These are phyloP conservation scores for Margarornis squamiger DNA, from an alignment of 2,797 vertebrate species.

Conservation along the genomic window DNA sequence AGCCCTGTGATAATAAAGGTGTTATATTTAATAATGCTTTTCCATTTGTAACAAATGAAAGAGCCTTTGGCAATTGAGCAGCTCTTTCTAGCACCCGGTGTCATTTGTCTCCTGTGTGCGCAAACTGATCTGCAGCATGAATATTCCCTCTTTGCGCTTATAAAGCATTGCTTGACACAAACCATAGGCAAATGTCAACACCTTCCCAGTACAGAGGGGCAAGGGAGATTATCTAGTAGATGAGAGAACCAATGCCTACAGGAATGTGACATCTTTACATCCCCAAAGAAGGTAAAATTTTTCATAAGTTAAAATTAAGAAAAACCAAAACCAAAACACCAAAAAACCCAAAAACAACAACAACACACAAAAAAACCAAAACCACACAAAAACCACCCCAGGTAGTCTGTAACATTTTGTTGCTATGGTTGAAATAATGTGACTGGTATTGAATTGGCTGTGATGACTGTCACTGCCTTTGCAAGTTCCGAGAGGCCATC, in stretches of 20 bases:
- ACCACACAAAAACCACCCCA: not conserved
- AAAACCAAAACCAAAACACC: not conserved
- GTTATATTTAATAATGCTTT: not conserved
- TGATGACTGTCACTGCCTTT: not conserved
- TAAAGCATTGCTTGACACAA: conserved; percentile 70
- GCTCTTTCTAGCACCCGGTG: not conserved
- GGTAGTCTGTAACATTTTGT: not conserved
- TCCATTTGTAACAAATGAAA: not conserved
- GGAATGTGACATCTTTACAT: not conserved
- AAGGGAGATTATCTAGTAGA: not conserved
- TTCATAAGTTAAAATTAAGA: not conserved
- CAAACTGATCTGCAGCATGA: conserved; percentile 63
- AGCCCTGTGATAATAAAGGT: not conserved
- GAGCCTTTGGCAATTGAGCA: not conserved
- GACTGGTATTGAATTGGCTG: not conserved
- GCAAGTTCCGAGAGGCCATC: accelerated
- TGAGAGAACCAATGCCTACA: not conserved
- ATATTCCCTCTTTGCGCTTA: conserved; percentile 63
- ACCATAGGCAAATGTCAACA: not conserved
- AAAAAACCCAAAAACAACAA: too few species aligned
- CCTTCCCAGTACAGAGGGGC: not conserved
- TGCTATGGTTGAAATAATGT: accelerated
- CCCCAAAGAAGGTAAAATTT: not conserved
- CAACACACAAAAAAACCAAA: too few species aligned
- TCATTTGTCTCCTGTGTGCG: conserved; percentile 37